phyloP scores from a whole-genome alignment of 1,140 invertebrate species.

The Meloidogyne exigua region DNA sequence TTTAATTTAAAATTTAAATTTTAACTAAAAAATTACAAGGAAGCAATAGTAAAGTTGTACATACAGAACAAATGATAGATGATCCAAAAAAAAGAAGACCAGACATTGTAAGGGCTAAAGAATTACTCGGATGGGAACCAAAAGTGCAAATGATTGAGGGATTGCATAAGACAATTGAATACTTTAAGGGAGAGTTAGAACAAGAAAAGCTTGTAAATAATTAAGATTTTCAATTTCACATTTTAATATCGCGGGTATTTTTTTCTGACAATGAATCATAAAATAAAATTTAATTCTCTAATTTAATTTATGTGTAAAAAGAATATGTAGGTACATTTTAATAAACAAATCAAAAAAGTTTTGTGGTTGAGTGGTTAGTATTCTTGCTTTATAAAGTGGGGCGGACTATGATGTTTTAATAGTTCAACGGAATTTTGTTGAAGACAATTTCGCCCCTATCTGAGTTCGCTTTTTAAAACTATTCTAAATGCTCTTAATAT shows the following conservation, averaged over 20 bases:
- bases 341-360: too few species aligned
- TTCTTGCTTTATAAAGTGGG: background rate
- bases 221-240: background rate
- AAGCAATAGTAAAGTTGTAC: slow-evolving; percentile 78
- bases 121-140: slow-evolving; percentile 86
- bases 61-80: slow-evolving; percentile 72
- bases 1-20: slow-evolving; percentile 22
- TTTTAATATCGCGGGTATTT: background rate
- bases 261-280: background rate
- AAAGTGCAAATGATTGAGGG: slow-evolving; percentile 69
- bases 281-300: too few species aligned
- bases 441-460: slow-evolving; percentile 4
- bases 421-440: background rate
- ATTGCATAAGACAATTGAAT: slow-evolving; percentile 55
- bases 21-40: slow-evolving; percentile 65
- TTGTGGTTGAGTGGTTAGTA: background rate
- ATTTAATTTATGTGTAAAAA: too few species aligned
- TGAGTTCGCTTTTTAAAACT: slow-evolving; percentile 3
- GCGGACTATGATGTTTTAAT: background rate
- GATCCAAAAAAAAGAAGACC: slow-evolving; percentile 90
- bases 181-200: slow-evolving; percentile 55
- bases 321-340: too few species aligned
- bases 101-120: slow-evolving; percentile 84
- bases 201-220: slow-evolving; percentile 32
- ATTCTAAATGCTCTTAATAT: too few species aligned